phyloP scores from a whole-genome alignment of 2,113 vertebrate genomes.

The Embiotoca jacksoni region DNA sequence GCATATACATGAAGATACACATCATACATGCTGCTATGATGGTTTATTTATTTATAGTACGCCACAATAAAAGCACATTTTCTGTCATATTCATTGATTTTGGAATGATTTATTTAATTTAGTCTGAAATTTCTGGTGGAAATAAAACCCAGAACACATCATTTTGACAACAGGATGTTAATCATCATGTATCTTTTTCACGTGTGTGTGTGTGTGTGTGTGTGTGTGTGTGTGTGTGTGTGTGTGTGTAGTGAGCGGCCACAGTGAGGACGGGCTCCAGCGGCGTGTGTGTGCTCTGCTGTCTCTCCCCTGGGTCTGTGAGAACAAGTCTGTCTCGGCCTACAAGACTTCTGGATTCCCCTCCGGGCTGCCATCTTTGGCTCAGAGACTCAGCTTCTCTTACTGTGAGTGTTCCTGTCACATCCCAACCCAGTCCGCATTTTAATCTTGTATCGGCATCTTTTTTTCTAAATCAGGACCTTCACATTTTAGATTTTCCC shows the following conservation, averaged over 20 bases:
- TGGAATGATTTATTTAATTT: background rate
- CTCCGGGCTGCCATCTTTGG: slow-evolving; percentile 82
- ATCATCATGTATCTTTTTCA: background rate
- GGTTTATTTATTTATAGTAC: background rate
- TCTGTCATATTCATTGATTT: background rate
- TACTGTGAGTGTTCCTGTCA: slow-evolving; percentile 87
- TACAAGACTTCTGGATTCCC: slow-evolving; percentile 83
- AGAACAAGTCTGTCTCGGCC: slow-evolving; percentile 80
- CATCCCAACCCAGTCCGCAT: background rate
- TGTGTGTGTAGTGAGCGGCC: slow-evolving; percentile 79
- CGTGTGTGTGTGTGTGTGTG: background rate
- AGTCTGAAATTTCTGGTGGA: background rate
- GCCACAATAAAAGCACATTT: background rate
- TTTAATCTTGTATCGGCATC: no score
- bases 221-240: background rate
- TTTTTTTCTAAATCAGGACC: no score
- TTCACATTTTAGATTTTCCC: no score
- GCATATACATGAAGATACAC: background rate
- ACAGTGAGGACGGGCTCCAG: slow-evolving; percentile 82
- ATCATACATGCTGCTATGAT: background rate
- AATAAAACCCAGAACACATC: background rate
- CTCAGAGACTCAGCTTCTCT: slow-evolving; percentile 82
- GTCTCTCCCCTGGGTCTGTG: slow-evolving; percentile 92
- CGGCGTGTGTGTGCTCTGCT: slow-evolving; percentile 87
- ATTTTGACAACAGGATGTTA: background rate